Base-by-base conservation (phyloP, 2,113 vertebrate genomes). In the Phainopepla nitens region DNA sequence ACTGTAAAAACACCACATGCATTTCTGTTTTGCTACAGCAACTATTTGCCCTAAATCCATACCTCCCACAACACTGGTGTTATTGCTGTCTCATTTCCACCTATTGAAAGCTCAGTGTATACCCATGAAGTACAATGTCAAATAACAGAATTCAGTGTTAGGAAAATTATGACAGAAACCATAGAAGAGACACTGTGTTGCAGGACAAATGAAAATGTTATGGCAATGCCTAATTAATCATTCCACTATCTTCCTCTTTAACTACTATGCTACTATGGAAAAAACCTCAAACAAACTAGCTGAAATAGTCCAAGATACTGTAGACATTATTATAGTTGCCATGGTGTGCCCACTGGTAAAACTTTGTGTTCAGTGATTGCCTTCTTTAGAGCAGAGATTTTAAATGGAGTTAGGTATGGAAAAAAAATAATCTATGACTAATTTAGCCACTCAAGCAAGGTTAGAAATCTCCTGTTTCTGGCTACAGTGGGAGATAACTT, bases 401-500 rank as follows among this genome's bases (percentile, higher is more conserved):
- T 88, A 62, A 93, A 85, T 83, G 58, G 60, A 76, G 39, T 71
- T 88, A 94, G 54, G 44, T 57, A 88, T 79, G 56, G 68, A 87
- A 85, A 33, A 51, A 56, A 93, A 76, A 70, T 64, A 88, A 66
- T 54, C 79, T 68, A 66, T 9, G 25, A 78, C 51, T 41, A 87
- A 81, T 95, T 95, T 93, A 92, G 60, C 33, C 72, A 83, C 51
- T 95, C 65, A 80, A 72, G 93, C 87, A 93, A 82, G 22, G 70
- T 62, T 97, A 60, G 49, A 62, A 84, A 79, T 87, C 80, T 95
- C 88, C 29, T 92, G 31, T 81, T 94, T 92, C 87, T 82, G 87
- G 81, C 83, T 97, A 81, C 69, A 42, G 20, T 87, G 96, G 94
- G 97, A 96, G 53, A 84, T 53, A 80, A 64, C 79, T 91, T 89